Evolutionary conservation across 2,113 vertebrate genomes (phyloP), one percentile per base, ranked within the genome.

Genomic region (Dunckerocampus dactyliophorus): DNA sequence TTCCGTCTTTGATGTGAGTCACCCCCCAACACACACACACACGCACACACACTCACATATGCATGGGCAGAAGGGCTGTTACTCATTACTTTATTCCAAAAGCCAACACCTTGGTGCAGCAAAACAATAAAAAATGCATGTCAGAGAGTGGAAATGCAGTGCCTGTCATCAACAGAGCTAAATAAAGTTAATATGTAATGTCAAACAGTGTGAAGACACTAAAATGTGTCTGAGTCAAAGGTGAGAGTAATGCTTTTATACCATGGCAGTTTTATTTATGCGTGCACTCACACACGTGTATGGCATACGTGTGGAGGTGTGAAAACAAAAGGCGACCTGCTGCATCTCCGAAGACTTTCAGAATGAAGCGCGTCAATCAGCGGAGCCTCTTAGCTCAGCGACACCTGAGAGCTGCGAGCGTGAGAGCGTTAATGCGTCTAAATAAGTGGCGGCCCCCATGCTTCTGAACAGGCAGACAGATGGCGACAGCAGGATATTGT

Each of bases 171-270:
- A 80, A 72, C 67, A 49, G 77, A 74, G 72, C 77, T 79, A 87
- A 82, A 87, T 81, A 79, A 80, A 77, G 75, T 85, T 81, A 86
- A 87, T 85, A 84, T 82, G 80, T 87, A 85, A 88, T 83, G 80
- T 62, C 66, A 79, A 82, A 82, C 79, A 55, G 82, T 79, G 83
- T 85, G 83, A 87, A 84, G 79, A 86, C 69, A 84, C 74, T 77
- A 80, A 88, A 88, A 88, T 72, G 77, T 81, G 84, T 74, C 81
- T 45, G 79, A 82, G 76, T 74, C 81, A 75, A 79, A 84, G 76
- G 82, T 85, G 84, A 66, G 69, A 85, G 79, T 84, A 82, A 85
- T 74, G 45, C 69, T 46, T 43, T 67, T 81, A 80, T 86, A 82
- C 74, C 80, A 79, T 83, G 61, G 84, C 90, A 59, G 72, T 20